A percentile compares a stretch with the other conserved stretches of the same genome.
These are phyloP conservation scores for Bombus impatiens DNA, from an alignment of 1,140 invertebrate species.

Conservation along the genomic window DNA sequence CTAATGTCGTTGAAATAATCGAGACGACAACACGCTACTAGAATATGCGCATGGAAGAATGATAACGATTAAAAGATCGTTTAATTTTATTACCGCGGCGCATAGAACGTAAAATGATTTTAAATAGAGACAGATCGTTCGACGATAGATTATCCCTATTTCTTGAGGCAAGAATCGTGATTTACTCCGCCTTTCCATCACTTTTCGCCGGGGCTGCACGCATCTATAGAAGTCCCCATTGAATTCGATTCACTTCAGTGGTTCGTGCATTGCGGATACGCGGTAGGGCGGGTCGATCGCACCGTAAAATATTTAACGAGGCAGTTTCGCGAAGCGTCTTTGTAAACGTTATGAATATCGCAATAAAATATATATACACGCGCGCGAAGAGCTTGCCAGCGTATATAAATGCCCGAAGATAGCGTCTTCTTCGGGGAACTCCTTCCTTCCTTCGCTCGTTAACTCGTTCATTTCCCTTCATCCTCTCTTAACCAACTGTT, in stretches of 20 bases:
- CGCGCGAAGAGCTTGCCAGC: neutral
- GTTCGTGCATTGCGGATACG: conserved; percentile 46
- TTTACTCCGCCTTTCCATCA: conserved; percentile 39
- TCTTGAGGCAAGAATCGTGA: conserved; percentile 23
- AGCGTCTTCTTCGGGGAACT: conserved; percentile 35
- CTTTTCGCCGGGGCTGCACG: conserved; percentile 38
- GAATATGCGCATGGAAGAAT: too few relatives aligned
- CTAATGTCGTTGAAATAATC: neutral
- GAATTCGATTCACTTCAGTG: conserved; percentile 55
- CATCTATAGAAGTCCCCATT: conserved; percentile 52
- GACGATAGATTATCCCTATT: conserved; percentile 44
- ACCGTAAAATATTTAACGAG: conserved; percentile 81
- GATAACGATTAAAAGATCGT: neutral
- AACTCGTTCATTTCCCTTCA: conserved; percentile 25
- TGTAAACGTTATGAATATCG: conserved; percentile 81
- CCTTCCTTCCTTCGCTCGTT: conserved; percentile 17
- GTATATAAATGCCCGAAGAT: conserved; percentile 67
- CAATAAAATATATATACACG: conserved; percentile 78
- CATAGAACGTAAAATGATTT: neutral
- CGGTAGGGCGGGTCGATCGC: conserved; percentile 65
- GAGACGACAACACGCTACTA: too few relatives aligned
- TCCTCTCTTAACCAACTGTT: conserved; percentile 13
- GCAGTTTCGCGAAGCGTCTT: conserved; percentile 76
- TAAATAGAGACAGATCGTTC: conserved; percentile 14
- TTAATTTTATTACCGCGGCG: neutral